A percentile compares a stretch with the other conserved stretches of the same genome.
Evolutionary conservation across 2,113 vertebrate species (phyloP).

Genomic region (Petrocephalus zakoni): DNA sequence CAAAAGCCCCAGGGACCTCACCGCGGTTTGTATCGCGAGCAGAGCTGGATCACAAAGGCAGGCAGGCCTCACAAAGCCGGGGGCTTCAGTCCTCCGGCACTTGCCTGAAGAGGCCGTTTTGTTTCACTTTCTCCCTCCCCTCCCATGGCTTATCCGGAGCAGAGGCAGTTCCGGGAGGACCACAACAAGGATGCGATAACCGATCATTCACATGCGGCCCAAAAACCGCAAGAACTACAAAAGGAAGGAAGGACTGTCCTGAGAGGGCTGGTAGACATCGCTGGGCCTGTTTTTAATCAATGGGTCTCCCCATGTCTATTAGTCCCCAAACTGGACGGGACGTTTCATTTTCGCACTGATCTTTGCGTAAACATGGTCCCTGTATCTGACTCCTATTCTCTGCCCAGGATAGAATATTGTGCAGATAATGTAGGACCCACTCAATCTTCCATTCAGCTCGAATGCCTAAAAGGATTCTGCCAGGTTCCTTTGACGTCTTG

Average conservation of each 20-base stretch:
- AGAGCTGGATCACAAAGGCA: neutral
- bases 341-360: neutral
- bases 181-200: neutral
- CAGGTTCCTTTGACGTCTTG: neutral
- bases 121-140: neutral
- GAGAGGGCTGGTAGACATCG: neutral
- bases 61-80: neutral
- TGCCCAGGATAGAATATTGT: neutral
- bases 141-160: neutral
- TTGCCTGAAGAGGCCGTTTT: neutral
- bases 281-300: no score
- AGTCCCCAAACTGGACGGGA: no score
- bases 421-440: neutral
- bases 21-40: neutral
- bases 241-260: neutral
- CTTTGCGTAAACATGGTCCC: neutral
- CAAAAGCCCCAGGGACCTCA: neutral
- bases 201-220: neutral
- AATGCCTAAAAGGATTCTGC: neutral
- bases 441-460: neutral
- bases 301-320: no score
- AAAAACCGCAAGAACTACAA: neutral
- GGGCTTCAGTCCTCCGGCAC: neutral
- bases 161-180: neutral
- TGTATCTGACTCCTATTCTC: neutral